Evolutionary conservation across 1,140 invertebrate genomes (phyloP).

Genomic region (Drosophila trapezifrons): DNA sequence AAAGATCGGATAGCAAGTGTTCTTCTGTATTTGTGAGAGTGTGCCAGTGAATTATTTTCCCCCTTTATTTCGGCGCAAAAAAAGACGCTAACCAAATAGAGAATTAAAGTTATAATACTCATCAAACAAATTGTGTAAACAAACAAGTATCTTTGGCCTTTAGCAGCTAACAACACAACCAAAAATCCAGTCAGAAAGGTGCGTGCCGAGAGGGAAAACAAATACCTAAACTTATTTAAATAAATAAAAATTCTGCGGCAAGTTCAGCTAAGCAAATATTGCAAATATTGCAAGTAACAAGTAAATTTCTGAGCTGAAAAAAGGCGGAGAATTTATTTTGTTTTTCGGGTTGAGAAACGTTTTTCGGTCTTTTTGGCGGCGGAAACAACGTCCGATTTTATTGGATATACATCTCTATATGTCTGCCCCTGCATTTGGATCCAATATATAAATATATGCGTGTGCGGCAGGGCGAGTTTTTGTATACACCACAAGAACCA

Average conservation of each 20-base stretch:
- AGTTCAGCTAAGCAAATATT: constrained; percentile 21
- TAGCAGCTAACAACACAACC: constrained; percentile 29
- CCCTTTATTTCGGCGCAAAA: constrained; percentile 15
- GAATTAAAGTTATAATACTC: constrained; percentile 38
- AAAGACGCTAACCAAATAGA: constrained; percentile 27
- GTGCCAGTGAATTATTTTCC: constrained; percentile 26
- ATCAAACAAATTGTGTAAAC: constrained; percentile 34
- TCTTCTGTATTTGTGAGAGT: constrained; percentile 23
- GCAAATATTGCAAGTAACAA: constrained; percentile 41
- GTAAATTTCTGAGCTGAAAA: constrained; percentile 1
- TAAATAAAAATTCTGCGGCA: constrained; percentile 30
- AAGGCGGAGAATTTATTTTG: constrained; percentile 22
- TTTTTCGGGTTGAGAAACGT: constrained; percentile 21
- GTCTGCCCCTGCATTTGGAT: constrained; percentile 46
- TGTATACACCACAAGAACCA: constrained; percentile 44
- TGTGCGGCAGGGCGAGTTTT: neutral
- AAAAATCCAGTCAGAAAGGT: constrained; percentile 62
- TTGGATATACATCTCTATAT: constrained; percentile 61
- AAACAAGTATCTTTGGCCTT: constrained; percentile 32
- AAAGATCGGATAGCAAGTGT: constrained; percentile 37
- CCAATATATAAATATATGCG: constrained; percentile 43
- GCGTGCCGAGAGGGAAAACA: constrained; percentile 44
- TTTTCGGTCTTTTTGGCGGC: constrained; percentile 53
- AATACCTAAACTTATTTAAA: constrained; percentile 29
- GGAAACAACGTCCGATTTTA: constrained; percentile 75